Evolutionary conservation across 2,888 invertebrate species (phyloP).

Genomic region (Caenorhabditis sulstoni): DNA sequence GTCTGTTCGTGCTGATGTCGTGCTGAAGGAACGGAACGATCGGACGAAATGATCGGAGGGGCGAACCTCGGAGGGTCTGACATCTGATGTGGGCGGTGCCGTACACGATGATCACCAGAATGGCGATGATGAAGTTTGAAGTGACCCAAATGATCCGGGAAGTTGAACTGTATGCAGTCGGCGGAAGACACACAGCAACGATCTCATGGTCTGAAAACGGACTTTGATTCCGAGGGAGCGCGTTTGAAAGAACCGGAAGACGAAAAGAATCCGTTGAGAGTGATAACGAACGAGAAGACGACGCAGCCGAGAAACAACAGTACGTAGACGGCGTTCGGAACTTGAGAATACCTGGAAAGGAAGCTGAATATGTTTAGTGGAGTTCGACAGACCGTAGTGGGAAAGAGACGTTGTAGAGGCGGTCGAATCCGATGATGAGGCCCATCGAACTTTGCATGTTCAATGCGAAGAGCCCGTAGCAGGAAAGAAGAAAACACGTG

Average conservation of each 20-base stretch:
- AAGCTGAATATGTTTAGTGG: too few relatives aligned
- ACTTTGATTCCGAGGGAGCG: not conserved
- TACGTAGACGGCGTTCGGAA: conserved; percentile 50
- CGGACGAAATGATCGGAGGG: too few relatives aligned
- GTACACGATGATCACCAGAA: conserved; percentile 64
- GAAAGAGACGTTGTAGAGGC: conserved; percentile 62
- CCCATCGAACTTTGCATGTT: conserved; percentile 68
- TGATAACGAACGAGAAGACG: conserved; percentile 46
- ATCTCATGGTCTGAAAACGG: conserved; percentile 35
- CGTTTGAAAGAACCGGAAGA: not conserved
- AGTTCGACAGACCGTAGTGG: conserved; percentile 54
- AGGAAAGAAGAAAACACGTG: conserved; percentile 59
- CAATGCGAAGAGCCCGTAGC: conserved; percentile 65
- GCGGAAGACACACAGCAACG: conserved; percentile 64
- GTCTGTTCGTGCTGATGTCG: conserved; percentile 46
- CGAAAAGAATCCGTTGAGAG: conserved; percentile 42
- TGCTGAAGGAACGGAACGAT: conserved; percentile 21
- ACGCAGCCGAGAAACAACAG: conserved; percentile 30
- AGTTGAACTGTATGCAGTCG: conserved; percentile 62
- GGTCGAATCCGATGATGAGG: conserved; percentile 65
- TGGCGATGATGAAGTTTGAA: conserved; percentile 59
- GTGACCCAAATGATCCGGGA: conserved; percentile 61
- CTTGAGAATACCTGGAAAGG: conserved; percentile 51
- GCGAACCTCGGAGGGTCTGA: conserved; percentile 50
- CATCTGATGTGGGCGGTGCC: conserved; percentile 61